Conservation (phyloP, 1,140 invertebrate species). For the Cylas formicarius region DNA sequence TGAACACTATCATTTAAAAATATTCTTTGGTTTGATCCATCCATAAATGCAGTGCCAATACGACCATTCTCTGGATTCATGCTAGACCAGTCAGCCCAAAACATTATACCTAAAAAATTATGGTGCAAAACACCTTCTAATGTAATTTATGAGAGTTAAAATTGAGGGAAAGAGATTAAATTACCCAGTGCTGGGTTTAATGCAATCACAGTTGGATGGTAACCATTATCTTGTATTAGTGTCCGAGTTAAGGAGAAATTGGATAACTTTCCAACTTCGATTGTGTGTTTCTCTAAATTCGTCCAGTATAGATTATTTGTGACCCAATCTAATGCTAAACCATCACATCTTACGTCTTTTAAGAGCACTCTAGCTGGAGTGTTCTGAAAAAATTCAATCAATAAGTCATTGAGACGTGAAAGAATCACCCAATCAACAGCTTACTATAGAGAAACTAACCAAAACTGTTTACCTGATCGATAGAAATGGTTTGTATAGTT, state of each 20-base stretch:
- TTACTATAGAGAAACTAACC: not conserved
- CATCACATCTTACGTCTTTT: constrained; percentile 57
- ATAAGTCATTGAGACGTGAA: too few species aligned
- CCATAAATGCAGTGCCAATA: constrained; percentile 73
- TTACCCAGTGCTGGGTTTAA: constrained; percentile 54
- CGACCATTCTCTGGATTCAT: constrained; percentile 44
- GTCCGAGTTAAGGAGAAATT: constrained; percentile 47
- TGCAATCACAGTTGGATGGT: constrained; percentile 58
- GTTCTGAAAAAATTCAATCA: constrained; percentile 6
- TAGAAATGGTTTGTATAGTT: constrained; percentile 27
- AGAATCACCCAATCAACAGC: too few species aligned
- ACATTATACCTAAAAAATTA: constrained; percentile 50
- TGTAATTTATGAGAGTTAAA: not conserved
- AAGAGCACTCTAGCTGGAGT: constrained; percentile 26
- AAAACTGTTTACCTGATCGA: constrained; percentile 22
- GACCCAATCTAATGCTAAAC: constrained; percentile 73
- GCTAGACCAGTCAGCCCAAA: constrained; percentile 72
- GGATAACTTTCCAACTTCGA: constrained; percentile 55
- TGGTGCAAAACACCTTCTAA: not conserved
- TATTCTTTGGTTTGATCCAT: constrained; percentile 57
- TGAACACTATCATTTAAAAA: constrained; percentile 53
- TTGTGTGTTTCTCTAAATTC: constrained; percentile 54
- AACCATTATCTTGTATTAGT: constrained; percentile 47
- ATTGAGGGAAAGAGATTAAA: not conserved
- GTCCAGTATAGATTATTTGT: constrained; percentile 78